Evolutionary conservation across 2,888 invertebrate species (phyloP), one percentile per base, ranked within the genome.

Genomic region (Melanostoma scalare): DNA sequence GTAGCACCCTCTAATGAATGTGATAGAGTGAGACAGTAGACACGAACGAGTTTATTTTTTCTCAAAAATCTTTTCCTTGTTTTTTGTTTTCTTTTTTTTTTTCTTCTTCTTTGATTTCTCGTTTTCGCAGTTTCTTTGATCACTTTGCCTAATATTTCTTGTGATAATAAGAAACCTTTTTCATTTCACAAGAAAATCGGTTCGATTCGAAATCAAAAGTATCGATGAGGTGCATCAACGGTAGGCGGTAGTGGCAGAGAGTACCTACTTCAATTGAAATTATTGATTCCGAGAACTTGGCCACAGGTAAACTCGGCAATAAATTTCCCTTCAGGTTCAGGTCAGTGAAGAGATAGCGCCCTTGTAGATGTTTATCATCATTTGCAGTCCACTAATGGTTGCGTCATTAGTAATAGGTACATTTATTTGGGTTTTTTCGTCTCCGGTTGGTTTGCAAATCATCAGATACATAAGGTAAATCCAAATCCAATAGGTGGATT

Each of bases 331-430:
- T 4, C 20, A 46, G 60, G 40, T 48, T 56, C 52, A 60, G 77
- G 72, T 77, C 65, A 77, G 48, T 61, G 35, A 40, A 67, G 31
- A 55, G 71, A 50, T 38, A 44, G 1, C 20, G 20, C 20, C 20
- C 20, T 20, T 20, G 20, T 53, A 50, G 56, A 65, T 71, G 71
- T 31, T 71, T 58, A 77, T 77, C 77, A 56, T 56, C 10, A 33
- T 50, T 63, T 63, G 63, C 63, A 63, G 50, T 20, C 48, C 60
- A 50, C 35, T 63, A 63, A 36, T 55, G 68, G 68, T 81, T 81
- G 81, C 81, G 76, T 81, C 81, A 81, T 76, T 71, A 71, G 72
- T 73, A 67, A 71, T 67, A 71, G 69, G 63, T 80, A 72, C 61
- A 65, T 53, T 71, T 69, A 36, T 78, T 58, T 35, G 30, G 31